phyloP scores from a whole-genome alignment of 2,113 vertebrate genomes.

The Synchiropus splendidus region DNA sequence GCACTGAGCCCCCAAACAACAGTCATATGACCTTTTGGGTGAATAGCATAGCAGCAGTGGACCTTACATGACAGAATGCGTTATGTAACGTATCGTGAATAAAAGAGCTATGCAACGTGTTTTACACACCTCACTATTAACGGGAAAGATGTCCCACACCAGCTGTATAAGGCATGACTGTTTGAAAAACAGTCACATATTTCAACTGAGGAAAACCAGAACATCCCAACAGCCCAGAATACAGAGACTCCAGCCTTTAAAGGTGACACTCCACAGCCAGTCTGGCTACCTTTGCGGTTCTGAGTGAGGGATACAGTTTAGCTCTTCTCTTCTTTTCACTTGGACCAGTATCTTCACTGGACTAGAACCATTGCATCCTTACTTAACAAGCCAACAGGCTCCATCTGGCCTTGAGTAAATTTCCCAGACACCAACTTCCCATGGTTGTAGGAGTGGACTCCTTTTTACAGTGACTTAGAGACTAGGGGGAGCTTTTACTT shows the following conservation, averaged over 20 bases:
- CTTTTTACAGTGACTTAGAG: too few species aligned
- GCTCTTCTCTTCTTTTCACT: too few species aligned
- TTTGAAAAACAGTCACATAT: conserved; percentile 15
- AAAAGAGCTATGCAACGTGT: conserved; percentile 9
- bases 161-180: conserved; percentile 5
- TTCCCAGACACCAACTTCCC: too few species aligned
- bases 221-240: conserved; percentile 25
- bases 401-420: too few species aligned
- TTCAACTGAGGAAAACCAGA: conserved; percentile 43
- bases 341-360: too few species aligned
- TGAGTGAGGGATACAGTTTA: too few species aligned
- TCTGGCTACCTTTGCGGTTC: too few species aligned
- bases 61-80: conserved; percentile 20
- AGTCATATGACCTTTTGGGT: conserved; percentile 61
- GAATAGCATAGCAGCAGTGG: conserved; percentile 32
- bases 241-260: conserved; percentile 46
- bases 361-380: too few species aligned
- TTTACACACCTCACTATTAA: conserved; percentile 10
- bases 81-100: conserved; percentile 20
- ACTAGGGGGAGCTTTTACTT: too few species aligned
- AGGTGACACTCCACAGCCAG: conserved; percentile 24
- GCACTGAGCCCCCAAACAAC: conserved; percentile 47
- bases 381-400: too few species aligned
- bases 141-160: not conserved
- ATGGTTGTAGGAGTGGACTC: too few species aligned